Evolutionary conservation across 2,888 invertebrate genomes (phyloP), one percentile per base, ranked within the genome.

Genomic region (Andricus curvator): DNA sequence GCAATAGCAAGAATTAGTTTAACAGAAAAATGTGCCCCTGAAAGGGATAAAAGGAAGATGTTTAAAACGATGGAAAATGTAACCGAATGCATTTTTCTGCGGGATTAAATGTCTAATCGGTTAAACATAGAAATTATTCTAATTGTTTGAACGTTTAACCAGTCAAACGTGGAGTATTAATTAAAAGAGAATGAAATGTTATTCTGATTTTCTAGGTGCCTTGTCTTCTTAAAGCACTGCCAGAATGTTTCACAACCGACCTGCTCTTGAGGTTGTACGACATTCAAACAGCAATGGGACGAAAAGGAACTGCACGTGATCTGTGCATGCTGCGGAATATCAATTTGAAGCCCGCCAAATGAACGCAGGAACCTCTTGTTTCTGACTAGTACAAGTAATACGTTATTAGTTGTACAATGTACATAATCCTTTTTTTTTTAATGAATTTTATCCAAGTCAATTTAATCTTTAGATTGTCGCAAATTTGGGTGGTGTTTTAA

Each of bases 291-390:
- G 93, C 95, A 29, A 94, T 95, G 78, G 98, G 98, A 1, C 94
- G 98, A 80, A 97, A 97, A 90, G 96, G 97, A 81, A 97, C 97
- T 78, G 97, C 98, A 0, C 95, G 97, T 88, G 98, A 98, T 92
- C 93, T 98, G 81, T 98, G 98, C 91, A 95, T 98, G 89, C 94
- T 97, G 88, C 94, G 97, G 84, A 97, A 97, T 93, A 96, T 97
- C 94, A 94, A 95, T 87, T 93, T 97, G 51, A 94, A 95, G 88
- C 94, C 94, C 29, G 94, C 94, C 80, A 94, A 91, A 82, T 89
- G 83, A 86, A 67, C 41, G 22, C 29, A 29, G 66, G 29, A 64
- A 65, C 64, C 15, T 78, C 41, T 77, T 62, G 41, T 78, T 78
- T 67, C 17, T 78, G 22, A 77, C 9, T 48, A 78, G 41, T 78